Evolutionary conservation across 1,140 invertebrate genomes (phyloP).

Genomic region (Ladona fulva): DNA sequence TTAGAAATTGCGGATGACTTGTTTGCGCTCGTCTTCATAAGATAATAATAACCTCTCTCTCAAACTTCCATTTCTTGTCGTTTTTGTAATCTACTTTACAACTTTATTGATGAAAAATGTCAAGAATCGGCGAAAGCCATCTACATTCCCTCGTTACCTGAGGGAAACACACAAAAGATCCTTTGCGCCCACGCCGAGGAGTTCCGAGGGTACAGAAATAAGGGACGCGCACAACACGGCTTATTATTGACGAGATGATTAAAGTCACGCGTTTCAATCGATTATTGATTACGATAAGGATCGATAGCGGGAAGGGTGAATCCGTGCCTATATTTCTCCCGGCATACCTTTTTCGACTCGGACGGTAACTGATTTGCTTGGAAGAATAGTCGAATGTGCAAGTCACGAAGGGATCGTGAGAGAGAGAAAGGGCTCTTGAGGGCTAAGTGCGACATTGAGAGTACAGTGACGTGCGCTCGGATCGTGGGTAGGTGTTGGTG

Average conservation of each 20-base stretch:
- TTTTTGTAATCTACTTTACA: no score
- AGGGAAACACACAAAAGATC: no score
- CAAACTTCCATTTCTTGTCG: no score
- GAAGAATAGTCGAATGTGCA: neutral
- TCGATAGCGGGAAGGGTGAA: neutral
- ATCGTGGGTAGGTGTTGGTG: neutral
- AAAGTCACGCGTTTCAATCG: neutral
- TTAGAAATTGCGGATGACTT: no score
- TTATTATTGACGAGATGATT: neutral
- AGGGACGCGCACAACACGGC: neutral
- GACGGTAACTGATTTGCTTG: neutral
- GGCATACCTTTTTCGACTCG: no score
- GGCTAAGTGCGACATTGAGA: neutral
- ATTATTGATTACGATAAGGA: conserved; percentile 6
- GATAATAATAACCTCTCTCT: no score
- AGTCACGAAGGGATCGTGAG: neutral
- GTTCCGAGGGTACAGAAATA: no score
- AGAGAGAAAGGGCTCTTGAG: neutral
- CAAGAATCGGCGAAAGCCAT: no score
- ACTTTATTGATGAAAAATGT: no score
- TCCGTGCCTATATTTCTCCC: neutral
- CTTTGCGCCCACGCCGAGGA: no score
- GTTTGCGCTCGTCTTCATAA: no score
- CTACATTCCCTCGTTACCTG: no score
- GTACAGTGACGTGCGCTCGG: neutral